Base-by-base conservation (phyloP, 2,797 vertebrate species). In the Novumbra hubbsi region DNA sequence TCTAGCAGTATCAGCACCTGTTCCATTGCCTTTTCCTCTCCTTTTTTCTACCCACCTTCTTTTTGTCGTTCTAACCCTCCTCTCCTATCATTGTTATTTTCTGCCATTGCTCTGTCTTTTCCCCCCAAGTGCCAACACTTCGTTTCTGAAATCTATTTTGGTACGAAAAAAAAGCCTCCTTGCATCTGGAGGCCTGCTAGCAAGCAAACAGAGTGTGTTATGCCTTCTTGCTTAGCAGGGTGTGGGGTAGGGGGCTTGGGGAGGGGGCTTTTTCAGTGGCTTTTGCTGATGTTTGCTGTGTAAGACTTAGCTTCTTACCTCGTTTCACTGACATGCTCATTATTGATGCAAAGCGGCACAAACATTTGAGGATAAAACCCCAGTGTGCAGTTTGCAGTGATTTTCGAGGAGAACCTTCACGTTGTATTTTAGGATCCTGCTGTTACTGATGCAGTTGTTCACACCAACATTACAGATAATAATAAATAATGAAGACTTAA, bases 111-210 rank as follows among this genome's bases (percentile, higher is more conserved):
- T 32, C 50, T 21, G 11, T 19, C 24, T 9, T 75, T 27, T 21
- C 34, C 4, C 4, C 38, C 38, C 19, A n/a, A 24, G 45, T 14
- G 12, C 41, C n/a, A 45, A 68, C 41, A 15, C 16, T 28, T 68
- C 15, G 12, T 49, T 27, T 49, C 45, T 27, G 45, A 24, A 7
- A 68, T 68, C 67, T 68, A 68, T 68, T 49, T 45, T 68, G 24
- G 67, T 41, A 45, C n/a, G 0, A 45, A 45, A 24, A 68, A 45
- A 5, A 41, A 48, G 41, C 41, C 14, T 15, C 28, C 60, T 63
- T 28, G n/a, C 21, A n/a, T 27, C 41, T 68, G 21, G 38, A 27
- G 34, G 64, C 32, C 32, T 21, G 30, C 6, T 30, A 67, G n/a
- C 32, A 21, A 67, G n/a, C 32, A 21, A 67, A 67, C 19, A 34